Base-by-base conservation (phyloP, 2,888 invertebrate genomes). In the Spilosoma lubricipeda region DNA sequence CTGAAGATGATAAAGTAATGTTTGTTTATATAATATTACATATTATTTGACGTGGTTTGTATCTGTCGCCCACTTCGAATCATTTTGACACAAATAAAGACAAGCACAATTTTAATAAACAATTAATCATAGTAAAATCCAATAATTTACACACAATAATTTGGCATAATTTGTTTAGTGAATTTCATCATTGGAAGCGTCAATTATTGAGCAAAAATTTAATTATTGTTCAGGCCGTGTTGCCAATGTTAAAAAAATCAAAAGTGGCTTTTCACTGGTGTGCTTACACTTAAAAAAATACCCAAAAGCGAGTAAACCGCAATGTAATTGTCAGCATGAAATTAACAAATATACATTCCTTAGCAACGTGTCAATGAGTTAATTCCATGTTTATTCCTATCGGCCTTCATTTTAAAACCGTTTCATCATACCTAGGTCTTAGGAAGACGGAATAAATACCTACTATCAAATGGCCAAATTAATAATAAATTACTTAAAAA, bases 201-300 rank as follows among this genome's bases (percentile, higher is more conserved):
- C 90, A 82, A 89, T 87, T 79, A 86, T 92, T 93, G 93, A 93
- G 93, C 93, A 93, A 93, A 87, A 85, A 85, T 88, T 85, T 84
- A 82, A 77, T 79, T 52, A 79, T 63, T 73, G 71, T 79, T 76
- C 80, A 80, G 77, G 75, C 79, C 71, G 13, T 78, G 23, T 77
- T 80, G 77, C 78, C 80, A 75, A 79, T 78, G 0, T 30, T 74
- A 13, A 39, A n/a, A 56, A 59, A 42, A 18, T 36, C n/a, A 64
- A 70, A 42, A 48, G 30, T 27, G 5, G 1, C n/a, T 48, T 39
- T 15, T 52, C 20, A 27, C 42, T 66, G 42, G 3, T 36, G 23
- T 63, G 23, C 0, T 3, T 42, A 20, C 45, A 71, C 72, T 68
- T 4, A n/a, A 23, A 72, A 72, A 72, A 13, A n/a, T 15, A 45